Conservation (phyloP, 2,888 invertebrate species). For the Tenodera sinensis region DNA sequence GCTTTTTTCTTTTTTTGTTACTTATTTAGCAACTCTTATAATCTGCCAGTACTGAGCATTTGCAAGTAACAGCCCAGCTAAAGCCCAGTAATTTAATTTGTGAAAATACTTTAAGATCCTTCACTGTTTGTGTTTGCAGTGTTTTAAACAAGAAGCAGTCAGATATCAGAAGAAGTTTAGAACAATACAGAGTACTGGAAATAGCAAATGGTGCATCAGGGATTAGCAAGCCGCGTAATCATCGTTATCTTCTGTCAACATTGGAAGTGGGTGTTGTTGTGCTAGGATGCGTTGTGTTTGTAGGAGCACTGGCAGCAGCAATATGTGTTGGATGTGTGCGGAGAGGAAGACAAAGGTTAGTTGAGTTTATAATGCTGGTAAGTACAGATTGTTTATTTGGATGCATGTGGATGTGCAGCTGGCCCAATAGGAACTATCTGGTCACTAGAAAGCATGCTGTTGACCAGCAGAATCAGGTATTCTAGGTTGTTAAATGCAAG, state of each 20-base stretch:
- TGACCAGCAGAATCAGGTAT: no score
- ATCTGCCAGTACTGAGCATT: no score
- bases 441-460: no score
- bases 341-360: conserved; percentile 37
- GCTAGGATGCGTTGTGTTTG: conserved; percentile 74
- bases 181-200: conserved; percentile 64
- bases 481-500: no score
- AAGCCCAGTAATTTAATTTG: not conserved
- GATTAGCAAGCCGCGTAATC: conserved; percentile 45
- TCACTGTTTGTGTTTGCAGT: conserved; percentile 8
- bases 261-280: conserved; percentile 78
- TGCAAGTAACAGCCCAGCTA: no score
- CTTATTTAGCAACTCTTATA: no score
- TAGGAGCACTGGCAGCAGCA: conserved; percentile 76
- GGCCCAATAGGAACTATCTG: no score
- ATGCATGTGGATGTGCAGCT: no score
- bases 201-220: conserved; percentile 50
- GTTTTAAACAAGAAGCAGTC: conserved; percentile 26
- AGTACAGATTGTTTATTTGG: no score
- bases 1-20: no score
- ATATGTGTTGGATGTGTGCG: conserved; percentile 72
- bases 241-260: conserved; percentile 56
- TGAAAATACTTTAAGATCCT: not conserved
- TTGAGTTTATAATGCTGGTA: not conserved
- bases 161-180: conserved; percentile 45